A percentile compares a stretch with the other conserved stretches of the same genome.
Evolutionary conservation across 2,888 invertebrate species (phyloP).

Genomic region (Dryadula phaetusa): DNA sequence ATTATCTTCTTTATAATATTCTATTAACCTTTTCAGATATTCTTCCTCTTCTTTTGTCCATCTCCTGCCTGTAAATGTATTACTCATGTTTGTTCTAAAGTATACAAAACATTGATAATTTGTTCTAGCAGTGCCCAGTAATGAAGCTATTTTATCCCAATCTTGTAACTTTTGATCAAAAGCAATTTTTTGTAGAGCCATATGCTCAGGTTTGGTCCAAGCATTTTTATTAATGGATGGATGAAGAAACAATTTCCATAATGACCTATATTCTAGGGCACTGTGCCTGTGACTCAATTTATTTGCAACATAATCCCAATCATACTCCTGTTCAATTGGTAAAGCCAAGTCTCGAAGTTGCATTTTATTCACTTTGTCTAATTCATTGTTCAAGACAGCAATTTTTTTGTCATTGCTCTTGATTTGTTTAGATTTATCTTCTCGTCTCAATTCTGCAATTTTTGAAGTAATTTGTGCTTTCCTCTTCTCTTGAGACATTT

Average conservation of each 20-base stretch:
- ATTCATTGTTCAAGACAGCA: constrained; percentile 48
- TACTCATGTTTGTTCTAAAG: constrained; percentile 81
- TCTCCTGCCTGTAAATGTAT: constrained; percentile 61
- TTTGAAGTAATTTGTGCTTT: constrained; percentile 53
- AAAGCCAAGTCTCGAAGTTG: constrained; percentile 61
- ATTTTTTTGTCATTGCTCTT: constrained; percentile 48
- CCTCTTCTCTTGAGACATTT: constrained; percentile 59
- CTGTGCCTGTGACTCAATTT: constrained; percentile 83
- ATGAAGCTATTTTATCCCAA: constrained; percentile 87
- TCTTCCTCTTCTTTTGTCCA: constrained; percentile 90
- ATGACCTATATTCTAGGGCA: constrained; percentile 86
- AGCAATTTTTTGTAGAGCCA: constrained; percentile 59
- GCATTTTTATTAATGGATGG: constrained; percentile 85
- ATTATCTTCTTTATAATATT: constrained; percentile 85
- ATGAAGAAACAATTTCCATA: constrained; percentile 89
- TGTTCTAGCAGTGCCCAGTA: constrained; percentile 84
- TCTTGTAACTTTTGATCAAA: constrained; percentile 77
- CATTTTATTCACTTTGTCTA: constrained; percentile 53
- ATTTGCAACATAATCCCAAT: constrained; percentile 84
- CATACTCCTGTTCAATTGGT: constrained; percentile 75
- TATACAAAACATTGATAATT: constrained; percentile 89
- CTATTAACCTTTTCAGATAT: constrained; percentile 85
- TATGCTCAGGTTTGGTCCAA: constrained; percentile 66
- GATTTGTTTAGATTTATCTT: constrained; percentile 42
- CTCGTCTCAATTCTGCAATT: constrained; percentile 54